phyloP scores from a whole-genome alignment of 2,888 invertebrate species.

The Sinopyrophorus schimmeli region DNA sequence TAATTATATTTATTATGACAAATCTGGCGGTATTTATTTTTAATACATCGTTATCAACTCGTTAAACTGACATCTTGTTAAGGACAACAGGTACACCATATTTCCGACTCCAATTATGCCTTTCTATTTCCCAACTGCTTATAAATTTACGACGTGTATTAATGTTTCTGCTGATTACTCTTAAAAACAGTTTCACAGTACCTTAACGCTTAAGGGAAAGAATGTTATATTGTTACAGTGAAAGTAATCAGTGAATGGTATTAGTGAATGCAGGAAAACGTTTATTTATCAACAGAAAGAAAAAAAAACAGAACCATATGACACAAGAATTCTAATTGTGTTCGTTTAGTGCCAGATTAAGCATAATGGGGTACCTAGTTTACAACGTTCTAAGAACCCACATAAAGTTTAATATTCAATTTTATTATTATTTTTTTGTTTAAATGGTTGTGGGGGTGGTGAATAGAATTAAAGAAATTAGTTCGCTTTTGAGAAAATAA shows the following conservation, averaged over 20 bases:
- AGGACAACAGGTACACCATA: conserved; percentile 16
- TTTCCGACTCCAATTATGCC: conserved; percentile 23
- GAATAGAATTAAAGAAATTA: no score
- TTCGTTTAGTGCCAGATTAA: no score
- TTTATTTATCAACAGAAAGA: no score
- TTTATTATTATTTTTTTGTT: background rate
- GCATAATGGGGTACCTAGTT: no score
- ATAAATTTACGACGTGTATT: conserved; percentile 20
- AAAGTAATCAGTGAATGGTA: conserved; percentile 8
- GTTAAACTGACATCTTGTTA: conserved; percentile 19
- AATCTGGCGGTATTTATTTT: conserved; percentile 17
- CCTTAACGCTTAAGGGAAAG: conserved; percentile 11
- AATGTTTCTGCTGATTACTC: conserved; percentile 15
- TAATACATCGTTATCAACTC: conserved; percentile 17
- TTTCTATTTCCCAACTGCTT: conserved; percentile 21
- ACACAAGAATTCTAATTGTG: background rate
- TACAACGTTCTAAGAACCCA: no score
- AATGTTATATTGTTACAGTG: conserved; percentile 11
- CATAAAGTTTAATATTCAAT: background rate
- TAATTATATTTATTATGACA: conserved; percentile 19
- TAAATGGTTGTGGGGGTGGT: no score
- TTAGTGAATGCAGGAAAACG: background rate
- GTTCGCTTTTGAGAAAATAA: no score
- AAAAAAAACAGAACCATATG: no score
- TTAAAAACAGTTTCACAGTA: conserved; percentile 9